phyloP scores from a whole-genome alignment of 2,888 invertebrate species.

The Onthophagus sagittarius region DNA sequence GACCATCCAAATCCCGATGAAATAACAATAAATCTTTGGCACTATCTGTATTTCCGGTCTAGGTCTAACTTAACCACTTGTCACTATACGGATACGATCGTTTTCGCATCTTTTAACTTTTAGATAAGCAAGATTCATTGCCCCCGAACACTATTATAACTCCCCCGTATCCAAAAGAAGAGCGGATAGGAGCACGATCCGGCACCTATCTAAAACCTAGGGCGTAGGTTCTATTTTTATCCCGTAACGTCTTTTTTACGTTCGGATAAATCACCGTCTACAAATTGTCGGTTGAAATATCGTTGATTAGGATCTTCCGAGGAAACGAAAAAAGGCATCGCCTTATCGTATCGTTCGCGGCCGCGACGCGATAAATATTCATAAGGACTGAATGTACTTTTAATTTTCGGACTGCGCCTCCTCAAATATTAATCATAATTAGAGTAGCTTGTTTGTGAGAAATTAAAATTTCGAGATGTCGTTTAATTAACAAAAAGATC shows the following conservation, averaged over 20 bases:
- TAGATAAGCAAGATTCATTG: constrained; percentile 43
- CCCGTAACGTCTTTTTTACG: neutral
- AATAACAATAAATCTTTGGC: constrained; percentile 46
- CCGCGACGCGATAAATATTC: constrained; percentile 20
- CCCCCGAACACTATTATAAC: constrained; percentile 26
- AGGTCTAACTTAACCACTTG: constrained; percentile 40
- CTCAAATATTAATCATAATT: constrained; percentile 25
- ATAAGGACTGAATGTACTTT: constrained; percentile 22
- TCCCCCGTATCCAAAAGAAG: constrained; percentile 11
- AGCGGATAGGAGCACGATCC: neutral
- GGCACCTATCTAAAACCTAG: neutral
- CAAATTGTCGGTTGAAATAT: neutral
- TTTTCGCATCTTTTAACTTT: constrained; percentile 45
- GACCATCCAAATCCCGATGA: constrained; percentile 44
- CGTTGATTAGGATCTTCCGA: neutral
- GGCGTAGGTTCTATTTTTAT: neutral
- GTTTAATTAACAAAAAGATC: constrained; percentile 31
- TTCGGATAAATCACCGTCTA: neutral
- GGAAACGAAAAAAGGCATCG: neutral
- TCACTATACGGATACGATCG: constrained; percentile 41
- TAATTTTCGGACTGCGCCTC: constrained; percentile 21
- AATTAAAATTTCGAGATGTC: constrained; percentile 32
- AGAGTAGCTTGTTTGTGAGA: constrained; percentile 25
- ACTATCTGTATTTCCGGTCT: constrained; percentile 41
- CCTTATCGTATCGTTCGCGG: constrained; percentile 9